Conservation (phyloP, 2,888 invertebrate species). For the Chesias legatella region DNA sequence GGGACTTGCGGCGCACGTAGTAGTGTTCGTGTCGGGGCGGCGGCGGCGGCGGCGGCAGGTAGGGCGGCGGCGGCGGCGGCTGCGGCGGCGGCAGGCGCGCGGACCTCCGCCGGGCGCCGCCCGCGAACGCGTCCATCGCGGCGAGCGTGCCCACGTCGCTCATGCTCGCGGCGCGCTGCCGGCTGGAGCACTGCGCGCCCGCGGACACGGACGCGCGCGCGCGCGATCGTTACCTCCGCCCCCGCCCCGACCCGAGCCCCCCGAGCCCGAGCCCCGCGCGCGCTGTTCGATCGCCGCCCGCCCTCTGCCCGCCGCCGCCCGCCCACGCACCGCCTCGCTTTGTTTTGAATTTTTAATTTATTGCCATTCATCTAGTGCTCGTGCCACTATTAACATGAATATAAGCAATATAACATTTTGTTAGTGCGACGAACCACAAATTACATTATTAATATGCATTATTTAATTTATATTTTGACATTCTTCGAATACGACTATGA, state of each 20-base stretch:
- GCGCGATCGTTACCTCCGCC: conserved; percentile 60
- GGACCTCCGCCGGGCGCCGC: conserved; percentile 74
- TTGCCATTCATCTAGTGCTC: conserved; percentile 68
- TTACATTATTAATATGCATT: conserved; percentile 19
- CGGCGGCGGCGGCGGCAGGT: conserved; percentile 73
- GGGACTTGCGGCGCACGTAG: conserved; percentile 77
- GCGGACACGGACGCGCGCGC: too few relatives aligned
- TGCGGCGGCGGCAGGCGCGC: conserved; percentile 72
- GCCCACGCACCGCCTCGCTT: conserved; percentile 67
- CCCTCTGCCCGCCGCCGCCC: conserved; percentile 66
- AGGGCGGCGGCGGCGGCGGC: conserved; percentile 73
- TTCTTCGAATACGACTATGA: too few relatives aligned
- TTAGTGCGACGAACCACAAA: conserved; percentile 26
- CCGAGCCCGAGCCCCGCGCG: conserved; percentile 63
- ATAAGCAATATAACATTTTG: conserved; percentile 38
- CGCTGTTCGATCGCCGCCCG: conserved; percentile 75
- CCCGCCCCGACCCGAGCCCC: conserved; percentile 53
- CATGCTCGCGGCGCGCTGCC: conserved; percentile 76
- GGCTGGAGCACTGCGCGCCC: conserved; percentile 75
- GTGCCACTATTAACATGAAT: conserved; percentile 50
- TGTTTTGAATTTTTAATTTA: conserved; percentile 79
- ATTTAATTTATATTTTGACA: conserved; percentile 3
- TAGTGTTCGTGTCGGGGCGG: conserved; percentile 72
- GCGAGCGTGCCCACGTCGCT: conserved; percentile 79
- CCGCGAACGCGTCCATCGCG: conserved; percentile 78